Percentiles rank a stretch among this genome's conserved stretches.
Conservation (phyloP, 2,113 vertebrate species). For the Tringa solitaria region DNA sequence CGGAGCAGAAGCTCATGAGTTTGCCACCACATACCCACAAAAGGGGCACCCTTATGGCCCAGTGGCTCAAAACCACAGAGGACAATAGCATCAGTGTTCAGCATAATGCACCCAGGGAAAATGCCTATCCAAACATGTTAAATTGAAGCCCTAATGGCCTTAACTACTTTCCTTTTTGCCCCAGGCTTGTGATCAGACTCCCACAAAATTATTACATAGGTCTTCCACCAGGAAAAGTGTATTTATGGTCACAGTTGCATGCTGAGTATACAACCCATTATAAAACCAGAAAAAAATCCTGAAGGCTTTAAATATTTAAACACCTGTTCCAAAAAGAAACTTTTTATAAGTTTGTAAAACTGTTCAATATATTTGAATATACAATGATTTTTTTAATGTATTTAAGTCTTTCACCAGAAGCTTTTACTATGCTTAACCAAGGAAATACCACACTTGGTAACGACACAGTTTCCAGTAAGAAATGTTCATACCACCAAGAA, state of each 20-base stretch:
- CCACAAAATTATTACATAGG: slow-evolving; percentile 32
- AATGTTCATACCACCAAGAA: not conserved
- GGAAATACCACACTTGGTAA: not conserved
- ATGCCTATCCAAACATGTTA: not conserved
- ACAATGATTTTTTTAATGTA: not conserved
- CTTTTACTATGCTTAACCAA: not conserved
- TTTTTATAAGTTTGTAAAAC: not conserved
- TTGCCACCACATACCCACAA: rapidly evolving
- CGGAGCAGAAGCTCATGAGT: not conserved
- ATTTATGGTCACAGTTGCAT: not conserved
- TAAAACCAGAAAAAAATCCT: not conserved
- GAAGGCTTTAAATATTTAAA: not conserved
- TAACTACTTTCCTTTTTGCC: not conserved
- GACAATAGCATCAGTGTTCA: not conserved
- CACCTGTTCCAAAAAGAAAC: not conserved
- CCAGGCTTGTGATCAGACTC: not conserved
- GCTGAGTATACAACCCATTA: not conserved
- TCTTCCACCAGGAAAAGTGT: not conserved
- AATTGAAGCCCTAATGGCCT: not conserved
- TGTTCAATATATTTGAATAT: not conserved
- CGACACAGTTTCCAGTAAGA: not conserved
- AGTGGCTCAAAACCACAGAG: not conserved
- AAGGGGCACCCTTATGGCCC: not conserved
- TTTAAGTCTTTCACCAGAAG: not conserved
- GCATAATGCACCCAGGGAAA: not conserved